Base-by-base conservation (phyloP, 1,140 invertebrate species). In the Pseudachorutes palmiensis region DNA sequence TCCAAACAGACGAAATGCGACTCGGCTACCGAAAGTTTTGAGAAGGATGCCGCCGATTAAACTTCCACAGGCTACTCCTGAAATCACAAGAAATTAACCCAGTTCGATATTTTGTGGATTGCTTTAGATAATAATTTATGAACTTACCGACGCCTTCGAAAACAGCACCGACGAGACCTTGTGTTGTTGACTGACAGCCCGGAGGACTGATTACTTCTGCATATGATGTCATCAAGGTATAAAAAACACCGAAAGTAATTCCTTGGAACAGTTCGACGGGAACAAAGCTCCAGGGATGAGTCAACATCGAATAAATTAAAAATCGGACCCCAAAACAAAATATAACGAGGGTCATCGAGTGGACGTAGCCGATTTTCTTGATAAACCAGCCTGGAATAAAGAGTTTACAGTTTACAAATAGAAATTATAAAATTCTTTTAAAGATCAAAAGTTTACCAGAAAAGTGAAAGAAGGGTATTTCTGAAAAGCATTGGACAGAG, bases 151-250 rank as follows among this genome's bases (percentile, higher is more conserved):
- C 81, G 26, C 91, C 90, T 82, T 93, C 91, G 76, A 92, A 94
- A 59, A 91, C 80, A 33, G 88, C 90, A 28, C 90, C 89, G 28
- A 92, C 85, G 28, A 94, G 79, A 64, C 90, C 90, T 80, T 90
- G 88, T 58, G 92, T 85, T 28, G 92, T 94, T 1, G 89, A 88
- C 77, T 91, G 88, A 0, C 88, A 90, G 14, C 92, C 92, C 1
- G 85, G 82, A n/a, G 91, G 90, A 2, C 91, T 86, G 1, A 93
- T 84, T 71, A 88, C 85, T 76, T 87, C 90, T 0, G 91, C 91
- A 78, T 94, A 95, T 0, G 89, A 90, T 9, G 91, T 86, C 86
- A 94, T 92, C 9, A 90, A 87, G 0, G 91, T 85, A 80, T 92
- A 96, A 76, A 91, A 90, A 66, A 96, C 81, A 14, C 92, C 92